Base-by-base conservation (phyloP, 2,797 vertebrate genomes). In the Danio aesculapii region DNA sequence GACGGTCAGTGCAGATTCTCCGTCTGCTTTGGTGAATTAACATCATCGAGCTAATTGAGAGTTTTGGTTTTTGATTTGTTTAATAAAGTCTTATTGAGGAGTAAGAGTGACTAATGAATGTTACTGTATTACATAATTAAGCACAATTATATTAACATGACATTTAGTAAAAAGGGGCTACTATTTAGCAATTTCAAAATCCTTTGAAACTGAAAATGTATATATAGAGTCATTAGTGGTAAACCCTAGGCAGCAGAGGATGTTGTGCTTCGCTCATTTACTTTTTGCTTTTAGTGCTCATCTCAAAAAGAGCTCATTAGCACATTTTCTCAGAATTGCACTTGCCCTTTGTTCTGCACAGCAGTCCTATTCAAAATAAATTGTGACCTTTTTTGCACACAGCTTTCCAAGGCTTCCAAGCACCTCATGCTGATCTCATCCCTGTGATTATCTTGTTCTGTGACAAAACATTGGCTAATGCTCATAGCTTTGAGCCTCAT, bases 11-110 rank as follows among this genome's bases (percentile, higher is more conserved):
- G 59, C 69, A 77, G 55, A 49, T 59, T 66, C 52, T 59, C 69
- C 12, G 21, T 47, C 5, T 21, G 21, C 59, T 66, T 53, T 46
- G 49, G 49, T 44, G 59, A 57, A 50, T 68, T 77, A 62, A 77
- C 62, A 79, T 53, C 53, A 64, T 66, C 13, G 69, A 75, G 39
- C 69, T 66, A 63, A 72, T 67, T 67, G 52, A 55, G 19, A 61
- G 53, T 64, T 73, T 57, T 44, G n/a, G 57, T 52, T 78, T 69
- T 71, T 10, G 41, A 8, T 64, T 55, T 21, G 39, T 66, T 66
- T 1, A 8, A 43, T 43, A 43, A 50, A n/a, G 66, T 52, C 21
- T 39, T 30, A 50, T 14, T 53, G 9, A 39, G 13, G 21, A 6
- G 8, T 2, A 8, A 30, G 7, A 39, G 1, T 30, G 30, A 30